These are phyloP conservation scores for Oceanodroma leucorhoa DNA, from an alignment of 2,797 vertebrate species.

Conservation along the genomic window DNA sequence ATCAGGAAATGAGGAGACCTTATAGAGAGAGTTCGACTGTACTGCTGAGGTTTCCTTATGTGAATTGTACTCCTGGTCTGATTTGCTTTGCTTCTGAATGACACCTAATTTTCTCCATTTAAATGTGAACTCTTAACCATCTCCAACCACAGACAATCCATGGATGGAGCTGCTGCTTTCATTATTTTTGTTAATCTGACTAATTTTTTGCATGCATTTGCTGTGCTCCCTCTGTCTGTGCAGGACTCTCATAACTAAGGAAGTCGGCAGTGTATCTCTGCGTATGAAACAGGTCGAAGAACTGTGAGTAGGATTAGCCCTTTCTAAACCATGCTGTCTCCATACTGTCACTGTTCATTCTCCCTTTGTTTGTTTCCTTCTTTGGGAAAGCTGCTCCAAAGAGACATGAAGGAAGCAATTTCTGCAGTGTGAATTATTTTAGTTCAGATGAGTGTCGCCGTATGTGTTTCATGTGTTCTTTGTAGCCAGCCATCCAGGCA, in stretches of 20 bases:
- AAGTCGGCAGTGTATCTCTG: conserved; percentile 98
- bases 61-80: conserved; percentile 27
- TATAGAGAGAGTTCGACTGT: conserved; percentile 37
- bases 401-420: not conserved
- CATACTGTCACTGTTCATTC: conserved; percentile 36
- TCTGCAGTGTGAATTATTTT: not conserved
- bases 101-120: conserved; percentile 46
- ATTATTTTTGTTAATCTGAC: conserved; percentile 77
- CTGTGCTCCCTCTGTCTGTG: conserved; percentile 81
- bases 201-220: conserved; percentile 84
- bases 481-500: not conserved
- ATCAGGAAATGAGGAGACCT: not conserved
- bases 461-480: not conserved
- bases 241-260: conserved; percentile 95
- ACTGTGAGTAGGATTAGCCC: conserved; percentile 93
- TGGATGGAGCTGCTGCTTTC: conserved; percentile 62
- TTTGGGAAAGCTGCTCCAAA: conserved; percentile 36
- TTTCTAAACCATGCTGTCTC: conserved; percentile 69
- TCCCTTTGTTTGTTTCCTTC: conserved; percentile 16
- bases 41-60: conserved; percentile 19
- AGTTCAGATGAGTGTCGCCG: not conserved
- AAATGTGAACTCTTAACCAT: conserved; percentile 24
- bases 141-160: conserved; percentile 29
- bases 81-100: conserved; percentile 54
- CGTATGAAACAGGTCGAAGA: conserved; percentile 99